These are phyloP conservation scores for Hypena proboscidalis DNA, from an alignment of 2,888 invertebrate genomes.

Conservation along the genomic window DNA sequence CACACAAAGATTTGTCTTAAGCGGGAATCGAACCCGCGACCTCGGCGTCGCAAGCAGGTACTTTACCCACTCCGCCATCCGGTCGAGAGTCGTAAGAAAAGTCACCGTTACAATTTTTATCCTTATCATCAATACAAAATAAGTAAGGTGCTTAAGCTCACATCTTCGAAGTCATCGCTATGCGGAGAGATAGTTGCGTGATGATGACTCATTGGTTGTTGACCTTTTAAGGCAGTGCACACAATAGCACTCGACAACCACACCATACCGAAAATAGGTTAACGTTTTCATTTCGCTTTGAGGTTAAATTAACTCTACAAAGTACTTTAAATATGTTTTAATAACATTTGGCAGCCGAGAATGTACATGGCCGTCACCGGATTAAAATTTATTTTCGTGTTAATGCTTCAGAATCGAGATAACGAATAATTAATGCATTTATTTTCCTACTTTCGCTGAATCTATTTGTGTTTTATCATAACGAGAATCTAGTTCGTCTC, in stretches of 20 bases:
- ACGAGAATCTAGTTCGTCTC: conserved; percentile 13
- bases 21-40: too few relatives aligned
- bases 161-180: conserved; percentile 36
- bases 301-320: conserved; percentile 1
- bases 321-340: not conserved
- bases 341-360: too few relatives aligned
- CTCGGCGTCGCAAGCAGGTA: too few relatives aligned
- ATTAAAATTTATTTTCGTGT: too few relatives aligned
- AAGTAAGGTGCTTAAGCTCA: conserved; percentile 39
- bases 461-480: not conserved
- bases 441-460: conserved; percentile 6
- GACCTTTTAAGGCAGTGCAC: conserved; percentile 55
- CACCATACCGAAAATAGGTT: conserved; percentile 38
- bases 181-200: conserved; percentile 49
- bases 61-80: too few relatives aligned
- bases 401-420: too few relatives aligned
- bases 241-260: conserved; percentile 22
- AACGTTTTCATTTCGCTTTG: conserved; percentile 30
- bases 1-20: too few relatives aligned
- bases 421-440: conserved; percentile 2
- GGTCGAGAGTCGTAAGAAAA: conserved; percentile 24
- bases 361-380: too few relatives aligned
- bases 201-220: conserved; percentile 63
- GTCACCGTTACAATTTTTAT: conserved; percentile 42
- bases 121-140: too few relatives aligned